Conservation (phyloP, 1,140 invertebrate species). For the Plectrocnemia conspersa region DNA sequence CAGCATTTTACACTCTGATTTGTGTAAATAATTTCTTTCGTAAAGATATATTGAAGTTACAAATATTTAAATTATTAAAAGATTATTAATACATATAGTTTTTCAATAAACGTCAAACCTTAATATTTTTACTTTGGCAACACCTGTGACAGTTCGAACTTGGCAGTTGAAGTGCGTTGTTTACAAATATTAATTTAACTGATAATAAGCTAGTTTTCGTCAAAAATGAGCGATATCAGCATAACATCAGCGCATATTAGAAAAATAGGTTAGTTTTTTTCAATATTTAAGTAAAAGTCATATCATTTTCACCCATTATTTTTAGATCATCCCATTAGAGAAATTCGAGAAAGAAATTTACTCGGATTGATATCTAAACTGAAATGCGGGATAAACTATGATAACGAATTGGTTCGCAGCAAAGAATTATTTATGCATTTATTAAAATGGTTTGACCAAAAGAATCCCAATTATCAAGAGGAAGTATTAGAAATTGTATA, state of each 20-base stretch:
- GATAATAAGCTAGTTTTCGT: background rate
- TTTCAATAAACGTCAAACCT: too few species aligned
- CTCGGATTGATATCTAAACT: slow-evolving; percentile 35
- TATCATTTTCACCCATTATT: background rate
- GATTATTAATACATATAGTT: too few species aligned
- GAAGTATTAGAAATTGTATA: slow-evolving; percentile 44
- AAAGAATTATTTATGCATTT: slow-evolving; percentile 44
- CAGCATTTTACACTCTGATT: too few species aligned
- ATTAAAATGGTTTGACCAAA: slow-evolving; percentile 47
- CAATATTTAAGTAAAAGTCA: background rate
- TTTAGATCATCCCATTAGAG: slow-evolving; percentile 29
- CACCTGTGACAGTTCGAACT: background rate
- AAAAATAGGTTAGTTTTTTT: slow-evolving; percentile 3
- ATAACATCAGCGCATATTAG: slow-evolving; percentile 10
- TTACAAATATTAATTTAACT: background rate
- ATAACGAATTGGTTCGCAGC: slow-evolving; percentile 40
- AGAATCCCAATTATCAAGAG: slow-evolving; percentile 37
- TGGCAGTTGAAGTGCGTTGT: background rate
- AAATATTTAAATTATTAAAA: too few species aligned
- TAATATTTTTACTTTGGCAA: background rate
- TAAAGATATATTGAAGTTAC: too few species aligned
- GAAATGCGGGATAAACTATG: slow-evolving; percentile 42
- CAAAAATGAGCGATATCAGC: background rate
- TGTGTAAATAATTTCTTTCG: too few species aligned
- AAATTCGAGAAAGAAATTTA: slow-evolving; percentile 29